Conservation (phyloP, 2,113 vertebrate genomes). For the Periophthalmus modestus region DNA sequence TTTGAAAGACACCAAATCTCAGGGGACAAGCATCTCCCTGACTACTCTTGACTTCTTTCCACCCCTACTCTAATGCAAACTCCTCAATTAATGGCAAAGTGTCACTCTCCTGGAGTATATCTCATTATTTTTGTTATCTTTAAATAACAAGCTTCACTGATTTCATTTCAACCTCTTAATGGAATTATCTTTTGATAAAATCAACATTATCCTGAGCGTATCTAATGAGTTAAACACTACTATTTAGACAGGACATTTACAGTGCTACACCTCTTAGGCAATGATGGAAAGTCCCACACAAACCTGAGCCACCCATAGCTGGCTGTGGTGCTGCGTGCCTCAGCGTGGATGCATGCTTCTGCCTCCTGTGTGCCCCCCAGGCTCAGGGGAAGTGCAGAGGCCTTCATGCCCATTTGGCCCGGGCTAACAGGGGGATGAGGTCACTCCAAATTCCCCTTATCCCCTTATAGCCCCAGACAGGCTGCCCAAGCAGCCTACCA, state of each 20-base stretch:
- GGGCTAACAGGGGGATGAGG: slow-evolving; percentile 75
- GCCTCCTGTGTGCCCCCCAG: slow-evolving; percentile 75
- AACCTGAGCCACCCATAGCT: slow-evolving; percentile 62
- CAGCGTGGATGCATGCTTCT: slow-evolving; percentile 41
- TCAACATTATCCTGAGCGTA: slow-evolving; percentile 53
- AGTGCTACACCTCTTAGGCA: slow-evolving; percentile 57
- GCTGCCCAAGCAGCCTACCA: slow-evolving; percentile 68
- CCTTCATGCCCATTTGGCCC: slow-evolving; percentile 73
- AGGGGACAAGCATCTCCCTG: slow-evolving; percentile 49
- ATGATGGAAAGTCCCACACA: slow-evolving; percentile 76
- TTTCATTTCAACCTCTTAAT: slow-evolving; percentile 46
- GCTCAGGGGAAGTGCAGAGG: slow-evolving; percentile 73
- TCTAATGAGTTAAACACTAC: slow-evolving; percentile 50
- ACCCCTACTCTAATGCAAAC: slow-evolving; percentile 28
- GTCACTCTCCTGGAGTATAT: slow-evolving; percentile 33
- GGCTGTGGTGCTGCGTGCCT: slow-evolving; percentile 61
- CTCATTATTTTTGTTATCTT: slow-evolving; percentile 45
- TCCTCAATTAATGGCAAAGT: slow-evolving; percentile 45
- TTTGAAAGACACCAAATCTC: slow-evolving; percentile 70
- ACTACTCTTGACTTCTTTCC: slow-evolving; percentile 7
- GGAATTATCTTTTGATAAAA: slow-evolving; percentile 37
- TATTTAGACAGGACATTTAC: slow-evolving; percentile 61
- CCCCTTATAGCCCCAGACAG: slow-evolving; percentile 74
- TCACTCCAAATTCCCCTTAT: slow-evolving; percentile 77
- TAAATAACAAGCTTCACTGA: slow-evolving; percentile 50